phyloP scores from a whole-genome alignment of 2,888 invertebrate genomes.

The Malthinus flaveolus region DNA sequence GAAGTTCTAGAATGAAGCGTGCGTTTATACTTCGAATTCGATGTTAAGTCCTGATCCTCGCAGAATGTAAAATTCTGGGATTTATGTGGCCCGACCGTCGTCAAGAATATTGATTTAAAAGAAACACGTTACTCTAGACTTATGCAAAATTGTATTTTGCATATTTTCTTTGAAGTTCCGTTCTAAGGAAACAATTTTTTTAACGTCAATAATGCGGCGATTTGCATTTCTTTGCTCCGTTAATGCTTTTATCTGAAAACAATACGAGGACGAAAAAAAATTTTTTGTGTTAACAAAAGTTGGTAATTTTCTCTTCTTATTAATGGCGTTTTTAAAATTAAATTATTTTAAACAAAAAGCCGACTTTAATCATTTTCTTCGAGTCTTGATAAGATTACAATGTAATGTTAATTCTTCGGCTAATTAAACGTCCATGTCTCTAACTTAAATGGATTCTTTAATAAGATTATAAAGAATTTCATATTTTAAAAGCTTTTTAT shows the following conservation, averaged over 20 bases:
- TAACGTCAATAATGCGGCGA: conserved; percentile 28
- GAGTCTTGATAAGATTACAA: conserved; percentile 41
- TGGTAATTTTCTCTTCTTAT: conserved; percentile 18
- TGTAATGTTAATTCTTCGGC: conserved; percentile 44
- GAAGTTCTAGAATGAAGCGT: conserved; percentile 30
- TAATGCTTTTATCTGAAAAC: conserved; percentile 30
- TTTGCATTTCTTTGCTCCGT: conserved; percentile 31
- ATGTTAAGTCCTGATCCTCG: conserved; percentile 36
- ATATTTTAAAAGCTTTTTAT: conserved; percentile 40
- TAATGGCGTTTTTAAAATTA: conserved; percentile 27
- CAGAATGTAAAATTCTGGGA: conserved; percentile 40
- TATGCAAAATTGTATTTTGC: conserved; percentile 33
- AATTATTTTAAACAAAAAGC: conserved; percentile 35
- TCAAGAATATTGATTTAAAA: conserved; percentile 41
- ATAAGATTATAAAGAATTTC: conserved; percentile 41
- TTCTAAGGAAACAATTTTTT: conserved; percentile 27
- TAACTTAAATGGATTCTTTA: conserved; percentile 45
- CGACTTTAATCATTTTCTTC: conserved; percentile 36
- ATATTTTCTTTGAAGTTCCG: conserved; percentile 31
- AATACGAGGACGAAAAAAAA: conserved; percentile 14
- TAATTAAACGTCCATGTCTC: conserved; percentile 47
- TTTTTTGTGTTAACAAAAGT: conserved; percentile 22
- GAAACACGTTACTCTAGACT: conserved; percentile 35
- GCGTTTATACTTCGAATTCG: conserved; percentile 33
- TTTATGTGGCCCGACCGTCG: conserved; percentile 38